These are phyloP conservation scores for Dicyrtomina minuta DNA, from an alignment of 2,888 invertebrate species.

Conservation along the genomic window DNA sequence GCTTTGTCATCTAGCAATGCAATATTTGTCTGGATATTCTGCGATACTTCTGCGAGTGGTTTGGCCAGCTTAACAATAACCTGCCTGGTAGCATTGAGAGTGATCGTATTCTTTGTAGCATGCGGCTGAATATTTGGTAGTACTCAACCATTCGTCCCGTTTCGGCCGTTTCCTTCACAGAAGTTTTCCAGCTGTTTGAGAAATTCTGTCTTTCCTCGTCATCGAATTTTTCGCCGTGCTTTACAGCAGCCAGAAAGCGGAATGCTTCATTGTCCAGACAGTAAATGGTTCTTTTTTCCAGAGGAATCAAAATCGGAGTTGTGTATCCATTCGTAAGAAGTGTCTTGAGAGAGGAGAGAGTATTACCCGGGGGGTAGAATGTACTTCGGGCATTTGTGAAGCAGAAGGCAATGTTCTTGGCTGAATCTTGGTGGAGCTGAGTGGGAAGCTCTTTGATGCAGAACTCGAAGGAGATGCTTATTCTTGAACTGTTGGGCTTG, in stretches of 20 bases:
- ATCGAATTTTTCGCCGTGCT: constrained; percentile 31
- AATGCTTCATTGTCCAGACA: no score
- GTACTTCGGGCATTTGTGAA: constrained; percentile 36
- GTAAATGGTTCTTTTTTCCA: not conserved
- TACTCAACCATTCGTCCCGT: constrained; percentile 31
- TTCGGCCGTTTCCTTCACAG: constrained; percentile 36
- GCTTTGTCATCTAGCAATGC: constrained; percentile 12
- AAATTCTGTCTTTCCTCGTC: constrained; percentile 28
- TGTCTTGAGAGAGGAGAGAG: not conserved
- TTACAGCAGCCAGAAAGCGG: constrained; percentile 41
- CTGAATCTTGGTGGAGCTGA: no score
- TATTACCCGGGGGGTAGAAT: constrained; percentile 36
- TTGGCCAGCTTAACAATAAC: no score
- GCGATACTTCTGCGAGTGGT: constrained; percentile 30
- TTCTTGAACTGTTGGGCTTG: constrained; percentile 38
- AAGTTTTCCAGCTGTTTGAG: constrained; percentile 36
- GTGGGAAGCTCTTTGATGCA: no score
- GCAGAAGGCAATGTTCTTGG: no score
- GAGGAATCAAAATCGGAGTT: no score
- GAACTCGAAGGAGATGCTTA: no score
- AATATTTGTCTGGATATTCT: constrained; percentile 33
- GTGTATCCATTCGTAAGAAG: constrained; percentile 5
- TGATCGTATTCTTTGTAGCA: constrained; percentile 27
- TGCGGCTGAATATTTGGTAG: constrained; percentile 25
- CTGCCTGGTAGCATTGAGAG: constrained; percentile 34